Base-by-base conservation (phyloP, 1,140 invertebrate genomes). In the Copidosoma floridanum region DNA sequence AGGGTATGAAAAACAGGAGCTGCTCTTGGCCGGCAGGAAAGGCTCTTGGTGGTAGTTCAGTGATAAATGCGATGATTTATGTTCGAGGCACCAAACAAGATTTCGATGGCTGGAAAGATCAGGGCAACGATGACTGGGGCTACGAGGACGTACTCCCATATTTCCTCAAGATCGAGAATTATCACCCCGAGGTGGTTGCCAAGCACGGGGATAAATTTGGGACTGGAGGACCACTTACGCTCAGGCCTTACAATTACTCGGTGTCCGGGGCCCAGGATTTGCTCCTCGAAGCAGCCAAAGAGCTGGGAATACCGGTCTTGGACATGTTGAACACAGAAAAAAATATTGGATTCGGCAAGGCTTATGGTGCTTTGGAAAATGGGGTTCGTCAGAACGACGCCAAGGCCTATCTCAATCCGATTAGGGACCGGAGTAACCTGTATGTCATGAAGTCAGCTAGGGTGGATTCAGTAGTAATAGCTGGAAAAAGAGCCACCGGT, bases 11-110 rank as follows among this genome's bases (percentile, higher is more conserved):
- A 21, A 71, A 82, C 10, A 75, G 82, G 23, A 73, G 74, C 7
- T 89, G 88, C 63, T 79, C 78, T 56, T 89, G 87, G 87, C 82
- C 86, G 0, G 84, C 85, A 55, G 90, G 89, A 0, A 88, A 85
- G 66, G 84, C 83, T 8, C 69, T 92, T 5, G 93, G 93, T 2
- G 94, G 94, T 2, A 86, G 85, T 11, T 88, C 87, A 2, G 85
- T 84, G 0, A 85, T 92, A 14, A 95, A 95, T 76, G 91, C 86
- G 2, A 92, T 95, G 90, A 75, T 92, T 1, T 90, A 92, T 69
- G 76, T 91, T 0, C 80, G 88, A 55, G 91, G 90, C 0, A 87
- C 89, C 72, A 80, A 82, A 2, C 70, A 68, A 7, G 88, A 91
- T 65, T 90, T 84, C 65, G 82, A 91, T 68, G 64, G 81, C 1